Base-by-base conservation (phyloP, 2,113 vertebrate genomes). In the Montifringilla adamsi region DNA sequence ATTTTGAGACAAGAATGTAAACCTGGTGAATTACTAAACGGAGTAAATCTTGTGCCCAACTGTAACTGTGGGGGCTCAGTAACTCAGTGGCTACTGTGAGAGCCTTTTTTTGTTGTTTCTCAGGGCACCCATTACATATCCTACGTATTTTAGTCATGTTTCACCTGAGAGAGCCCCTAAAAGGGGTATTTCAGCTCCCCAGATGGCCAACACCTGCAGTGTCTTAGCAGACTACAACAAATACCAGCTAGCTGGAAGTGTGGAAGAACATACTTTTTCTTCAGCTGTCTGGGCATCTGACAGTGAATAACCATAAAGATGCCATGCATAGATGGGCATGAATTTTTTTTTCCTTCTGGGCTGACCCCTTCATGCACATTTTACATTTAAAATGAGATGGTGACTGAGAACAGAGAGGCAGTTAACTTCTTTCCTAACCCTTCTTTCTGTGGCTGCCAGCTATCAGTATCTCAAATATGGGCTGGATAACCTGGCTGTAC, bases 1-100 rank as follows among this genome's bases (percentile, higher is more conserved):
- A 80, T 97, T 98, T 95, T 97, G 80, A 92, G 96, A 87, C 77
- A 95, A 87, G 81, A 69, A 60, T 87, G 44, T 46, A 95, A 97
- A 96, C 96, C 96, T 97, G 92, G 73, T 87, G 95, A 96, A 84
- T 95, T 94, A 59, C 82, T 91, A 70, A 97, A 94, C 21, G 14
- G 92, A 91, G 73, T 96, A 62, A 87, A 47, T 62, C 19, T 39
- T 24, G n/a, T 55, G 33, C 19, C 19, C 3, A 3, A 19, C 27
- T 39, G 27, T 60, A 9, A 23, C 18, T 52, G 12, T 4, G 9
- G 9, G 18, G 27, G 5, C 28, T 62, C 63, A 60, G 55, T 28
- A 39, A 46, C 7, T 62, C 39, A 89, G 93, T 84, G 91, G 87
- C 83, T 93, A 52, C 63, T 15, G 22, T 84, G 72, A 85, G 67